Base-by-base conservation (phyloP, 2,113 vertebrate genomes). In the Grantiella picta region DNA sequence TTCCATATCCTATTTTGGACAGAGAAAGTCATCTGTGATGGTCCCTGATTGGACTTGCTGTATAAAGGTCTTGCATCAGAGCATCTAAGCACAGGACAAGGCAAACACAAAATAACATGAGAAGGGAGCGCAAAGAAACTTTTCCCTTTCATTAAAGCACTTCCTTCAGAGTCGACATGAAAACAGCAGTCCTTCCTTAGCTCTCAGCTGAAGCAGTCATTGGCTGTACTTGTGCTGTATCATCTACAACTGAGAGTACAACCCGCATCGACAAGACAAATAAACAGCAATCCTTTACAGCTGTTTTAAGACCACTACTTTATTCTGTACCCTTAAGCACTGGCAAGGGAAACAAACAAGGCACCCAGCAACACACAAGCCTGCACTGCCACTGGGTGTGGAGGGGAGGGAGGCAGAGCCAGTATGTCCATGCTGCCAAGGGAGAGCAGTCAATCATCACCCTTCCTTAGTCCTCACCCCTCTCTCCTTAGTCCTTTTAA, bases 311-410 rank as follows among this genome's bases (percentile, higher is more conserved):
- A 61, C 15, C 8, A 10, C 7, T 15, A 29, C 72, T 87, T 80
- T 91, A 21, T 20, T 57, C n/a, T 77, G 9, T 72, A 49, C 25
- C 19, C 54, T 66, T 59, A 65, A 90, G n/a, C 45, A 31, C n/a
- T 77, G 59, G 77, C 42, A 70, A 54, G 60, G 63, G 42, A 92
- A 66, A 70, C 18, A 90, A 85, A 87, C 0, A 3, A 44, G 70
- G 11, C n/a, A 72, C 10, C 25, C 47, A 45, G 27, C 38, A 84
- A 29, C 25, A 64, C 22, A 61, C 7, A 72, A 60, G 31, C 10
- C 25, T 22, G 5, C 4, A 4, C 23, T 21, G 9, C 44, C 17
- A 2, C 65, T 0, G 0, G 64, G 14, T 44, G 9, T 44, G 31
- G 17, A 5, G 14, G 20, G 4, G 9, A 21, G 28, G 14, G 54